A percentile compares a stretch with the other conserved stretches of the same genome.
phyloP scores from a whole-genome alignment of 2,113 vertebrate species.

The Heterochromis multidens region DNA sequence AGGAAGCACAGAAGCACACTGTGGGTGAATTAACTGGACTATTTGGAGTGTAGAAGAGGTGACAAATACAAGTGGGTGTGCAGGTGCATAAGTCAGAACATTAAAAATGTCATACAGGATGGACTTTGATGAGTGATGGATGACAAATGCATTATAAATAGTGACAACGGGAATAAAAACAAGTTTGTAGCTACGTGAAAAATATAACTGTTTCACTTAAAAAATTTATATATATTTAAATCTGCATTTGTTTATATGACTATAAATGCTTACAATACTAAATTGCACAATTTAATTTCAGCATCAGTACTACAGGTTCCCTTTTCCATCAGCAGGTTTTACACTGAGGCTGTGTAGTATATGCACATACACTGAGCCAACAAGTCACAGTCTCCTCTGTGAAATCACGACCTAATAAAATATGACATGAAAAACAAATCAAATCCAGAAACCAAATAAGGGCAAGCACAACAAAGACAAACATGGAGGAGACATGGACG shows the following conservation, averaged over 20 bases:
- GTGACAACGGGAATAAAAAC: not conserved
- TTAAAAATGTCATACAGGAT: not conserved
- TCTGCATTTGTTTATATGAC: not conserved
- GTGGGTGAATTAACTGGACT: constrained; percentile 16
- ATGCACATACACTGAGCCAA: not conserved
- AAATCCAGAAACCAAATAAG: not conserved
- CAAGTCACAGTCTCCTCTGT: not conserved
- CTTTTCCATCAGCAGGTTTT: not conserved
- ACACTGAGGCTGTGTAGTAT: not conserved
- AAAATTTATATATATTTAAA: not conserved
- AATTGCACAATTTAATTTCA: not conserved
- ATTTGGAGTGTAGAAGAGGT: not conserved
- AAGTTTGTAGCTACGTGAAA: not conserved
- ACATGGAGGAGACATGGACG: not conserved
- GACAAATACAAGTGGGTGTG: constrained; percentile 1
- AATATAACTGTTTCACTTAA: not conserved
- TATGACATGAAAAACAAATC: not conserved
- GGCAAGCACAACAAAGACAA: not conserved
- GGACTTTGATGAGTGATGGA: not conserved
- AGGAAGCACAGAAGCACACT: constrained; percentile 21
- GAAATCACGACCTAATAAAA: not conserved
- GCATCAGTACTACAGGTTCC: no score
- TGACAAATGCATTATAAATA: not conserved
- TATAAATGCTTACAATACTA: not conserved
- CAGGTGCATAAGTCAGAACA: constrained; percentile 24